Conservation (phyloP, 1,140 invertebrate genomes). For the Periplaneta americana region DNA sequence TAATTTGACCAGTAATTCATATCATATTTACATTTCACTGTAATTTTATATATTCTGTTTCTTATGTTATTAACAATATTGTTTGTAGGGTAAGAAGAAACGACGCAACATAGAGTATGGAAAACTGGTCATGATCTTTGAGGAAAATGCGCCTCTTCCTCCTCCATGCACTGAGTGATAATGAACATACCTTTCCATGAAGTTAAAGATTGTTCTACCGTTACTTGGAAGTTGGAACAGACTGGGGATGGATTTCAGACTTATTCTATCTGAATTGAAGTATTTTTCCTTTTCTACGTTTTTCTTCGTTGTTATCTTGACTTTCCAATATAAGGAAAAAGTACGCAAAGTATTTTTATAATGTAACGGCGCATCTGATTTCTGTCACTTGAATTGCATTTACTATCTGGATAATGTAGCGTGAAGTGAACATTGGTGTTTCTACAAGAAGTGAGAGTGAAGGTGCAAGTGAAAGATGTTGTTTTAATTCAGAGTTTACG, state of each 20-base stretch:
- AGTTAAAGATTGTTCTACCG: background rate
- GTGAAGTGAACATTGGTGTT: background rate
- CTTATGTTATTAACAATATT: background rate
- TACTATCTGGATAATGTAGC: background rate
- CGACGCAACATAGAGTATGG: constrained; percentile 41
- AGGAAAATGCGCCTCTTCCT: constrained; percentile 53
- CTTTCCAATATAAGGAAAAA: background rate
- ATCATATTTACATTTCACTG: too few species aligned
- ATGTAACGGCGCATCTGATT: background rate
- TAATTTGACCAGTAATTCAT: too few species aligned
- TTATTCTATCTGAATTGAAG: background rate
- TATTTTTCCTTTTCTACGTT: background rate
- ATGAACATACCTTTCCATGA: background rate
- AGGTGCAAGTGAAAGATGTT: too few species aligned
- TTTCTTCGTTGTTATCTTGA: too few species aligned
- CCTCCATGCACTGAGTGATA: constrained; percentile 27
- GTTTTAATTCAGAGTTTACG: too few species aligned
- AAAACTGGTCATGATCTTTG: constrained; percentile 49
- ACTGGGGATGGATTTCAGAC: background rate
- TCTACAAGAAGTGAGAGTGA: too few species aligned
- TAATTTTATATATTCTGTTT: background rate
- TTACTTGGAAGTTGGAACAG: background rate
- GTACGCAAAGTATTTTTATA: background rate
- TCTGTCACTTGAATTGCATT: background rate
- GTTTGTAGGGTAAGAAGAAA: constrained; percentile 35